Conservation (phyloP, 2,888 invertebrate species). For the Luperina testacea region DNA sequence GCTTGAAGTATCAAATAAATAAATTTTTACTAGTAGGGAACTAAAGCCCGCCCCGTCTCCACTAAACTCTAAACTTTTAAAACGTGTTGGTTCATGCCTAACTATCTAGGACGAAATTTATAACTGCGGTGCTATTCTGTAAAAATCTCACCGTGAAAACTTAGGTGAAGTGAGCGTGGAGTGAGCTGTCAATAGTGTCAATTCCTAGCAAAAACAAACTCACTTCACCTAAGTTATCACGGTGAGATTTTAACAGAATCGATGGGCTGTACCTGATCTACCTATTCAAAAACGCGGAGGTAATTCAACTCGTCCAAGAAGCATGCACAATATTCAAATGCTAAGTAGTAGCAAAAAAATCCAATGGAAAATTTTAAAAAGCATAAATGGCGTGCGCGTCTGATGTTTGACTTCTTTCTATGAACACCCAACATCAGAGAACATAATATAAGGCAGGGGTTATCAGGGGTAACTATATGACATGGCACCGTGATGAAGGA, state of each 20-base stretch:
- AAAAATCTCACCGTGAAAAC: no score
- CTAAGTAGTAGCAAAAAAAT: neutral
- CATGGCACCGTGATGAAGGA: neutral
- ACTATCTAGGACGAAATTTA: neutral
- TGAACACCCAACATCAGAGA: neutral
- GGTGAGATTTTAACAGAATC: no score
- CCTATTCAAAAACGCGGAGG: neutral
- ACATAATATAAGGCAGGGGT: neutral
- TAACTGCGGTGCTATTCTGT: no score
- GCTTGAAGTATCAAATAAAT: no score
- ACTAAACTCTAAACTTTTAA: slow-evolving; percentile 2
- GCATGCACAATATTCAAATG: neutral
- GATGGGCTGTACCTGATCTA: neutral
- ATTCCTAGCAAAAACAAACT: no score
- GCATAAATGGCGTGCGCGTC: neutral
- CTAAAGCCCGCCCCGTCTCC: neutral
- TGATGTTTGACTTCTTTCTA: neutral
- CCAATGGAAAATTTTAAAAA: neutral
- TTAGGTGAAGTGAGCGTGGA: no score
- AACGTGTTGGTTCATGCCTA: neutral
- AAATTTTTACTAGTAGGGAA: no score
- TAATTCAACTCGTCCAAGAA: neutral
- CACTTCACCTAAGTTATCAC: no score
- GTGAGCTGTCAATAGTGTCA: no score
- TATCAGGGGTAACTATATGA: neutral